These are phyloP conservation scores for Tanypteryx hageni DNA, from an alignment of 2,888 invertebrate species.

Conservation along the genomic window DNA sequence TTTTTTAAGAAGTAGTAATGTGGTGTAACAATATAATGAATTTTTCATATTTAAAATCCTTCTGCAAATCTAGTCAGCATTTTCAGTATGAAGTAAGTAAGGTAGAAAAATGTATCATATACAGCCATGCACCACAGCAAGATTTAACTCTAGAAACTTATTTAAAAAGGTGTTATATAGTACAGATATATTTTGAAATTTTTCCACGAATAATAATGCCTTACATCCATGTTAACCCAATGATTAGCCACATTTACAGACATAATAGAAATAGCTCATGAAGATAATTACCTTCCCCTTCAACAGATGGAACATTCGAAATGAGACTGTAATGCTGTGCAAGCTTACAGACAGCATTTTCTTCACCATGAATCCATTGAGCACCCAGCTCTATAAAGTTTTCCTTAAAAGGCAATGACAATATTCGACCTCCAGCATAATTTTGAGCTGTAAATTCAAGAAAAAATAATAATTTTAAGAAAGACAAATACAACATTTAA, in stretches of 20 bases:
- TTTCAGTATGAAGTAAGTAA: too few species aligned
- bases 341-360: slow-evolving; percentile 78
- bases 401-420: slow-evolving; percentile 75
- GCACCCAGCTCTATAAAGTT: slow-evolving; percentile 84
- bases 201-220: neutral
- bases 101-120: too few species aligned
- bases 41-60: too few species aligned
- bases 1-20: too few species aligned
- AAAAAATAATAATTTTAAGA: slow-evolving; percentile 3
- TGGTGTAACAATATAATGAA: too few species aligned
- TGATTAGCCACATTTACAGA: neutral
- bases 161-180: too few species aligned
- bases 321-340: slow-evolving; percentile 76
- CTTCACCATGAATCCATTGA: slow-evolving; percentile 88
- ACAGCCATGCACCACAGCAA: too few species aligned
- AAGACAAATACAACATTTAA: neutral
- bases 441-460: slow-evolving; percentile 74
- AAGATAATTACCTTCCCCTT: slow-evolving; percentile 76
- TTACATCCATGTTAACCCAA: neutral
- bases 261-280: neutral
- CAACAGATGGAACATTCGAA: slow-evolving; percentile 76
- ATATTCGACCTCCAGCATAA: slow-evolving; percentile 78
- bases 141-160: too few species aligned
- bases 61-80: too few species aligned
- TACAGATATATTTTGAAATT: too few species aligned